Percentiles rank a stretch among this genome's conserved stretches.
Evolutionary conservation across 2,888 invertebrate genomes (phyloP).

Genomic region (Dysmachus trigonus): DNA sequence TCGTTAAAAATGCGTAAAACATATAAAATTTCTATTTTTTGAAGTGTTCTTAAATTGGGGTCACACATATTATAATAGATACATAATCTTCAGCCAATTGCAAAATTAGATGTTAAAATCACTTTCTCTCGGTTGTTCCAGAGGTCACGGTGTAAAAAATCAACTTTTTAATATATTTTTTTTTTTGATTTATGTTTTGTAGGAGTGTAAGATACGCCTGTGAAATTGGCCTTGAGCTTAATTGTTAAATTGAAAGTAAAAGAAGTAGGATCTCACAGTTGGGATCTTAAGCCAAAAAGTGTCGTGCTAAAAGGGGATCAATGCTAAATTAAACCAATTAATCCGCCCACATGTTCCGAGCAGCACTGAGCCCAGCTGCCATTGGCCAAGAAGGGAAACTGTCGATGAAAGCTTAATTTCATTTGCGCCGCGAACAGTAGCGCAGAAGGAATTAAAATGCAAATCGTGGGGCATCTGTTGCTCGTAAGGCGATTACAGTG

Average conservation of each 20-base stretch:
- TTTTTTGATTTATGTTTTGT: too few species aligned
- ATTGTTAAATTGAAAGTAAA: not conserved
- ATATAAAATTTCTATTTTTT: too few species aligned
- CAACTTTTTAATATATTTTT: too few species aligned
- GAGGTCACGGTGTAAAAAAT: too few species aligned
- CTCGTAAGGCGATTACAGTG: slow-evolving; percentile 27
- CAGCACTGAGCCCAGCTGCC: not conserved
- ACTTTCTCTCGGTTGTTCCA: too few species aligned
- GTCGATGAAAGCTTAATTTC: slow-evolving; percentile 13
- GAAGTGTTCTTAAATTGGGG: too few species aligned
- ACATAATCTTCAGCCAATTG: too few species aligned
- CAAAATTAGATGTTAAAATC: too few species aligned
- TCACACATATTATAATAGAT: too few species aligned
- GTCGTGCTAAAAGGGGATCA: not conserved
- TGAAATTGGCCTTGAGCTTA: not conserved
- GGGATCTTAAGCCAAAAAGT: not conserved
- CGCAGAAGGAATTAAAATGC: slow-evolving; percentile 23
- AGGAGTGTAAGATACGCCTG: not conserved
- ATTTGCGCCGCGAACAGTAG: slow-evolving; percentile 5
- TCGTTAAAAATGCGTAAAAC: too few species aligned
- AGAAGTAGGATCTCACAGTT: not conserved
- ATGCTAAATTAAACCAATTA: not conserved
- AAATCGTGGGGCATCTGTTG: slow-evolving; percentile 17
- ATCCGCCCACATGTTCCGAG: not conserved
- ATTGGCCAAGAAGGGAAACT: not conserved